Conservation (phyloP, 1,140 invertebrate genomes). For the Contarinia nasturtii region DNA sequence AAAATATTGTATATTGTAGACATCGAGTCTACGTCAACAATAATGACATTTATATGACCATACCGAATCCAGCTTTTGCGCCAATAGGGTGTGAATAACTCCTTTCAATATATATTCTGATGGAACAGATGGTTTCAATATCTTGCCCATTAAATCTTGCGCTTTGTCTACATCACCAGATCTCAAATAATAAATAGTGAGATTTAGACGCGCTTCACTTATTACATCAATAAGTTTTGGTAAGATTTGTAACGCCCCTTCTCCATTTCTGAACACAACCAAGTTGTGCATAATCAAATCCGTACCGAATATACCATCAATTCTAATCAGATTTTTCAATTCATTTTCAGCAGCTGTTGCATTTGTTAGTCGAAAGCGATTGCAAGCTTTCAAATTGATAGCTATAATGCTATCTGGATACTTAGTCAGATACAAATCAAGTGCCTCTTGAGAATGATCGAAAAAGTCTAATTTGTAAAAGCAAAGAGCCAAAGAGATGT, state of each 20-base stretch:
- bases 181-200: constrained; percentile 87
- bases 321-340: constrained; percentile 51
- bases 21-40: too few relatives aligned
- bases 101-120: constrained; percentile 95
- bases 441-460: constrained; percentile 82
- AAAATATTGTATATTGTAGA: too few relatives aligned
- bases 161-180: constrained; percentile 83
- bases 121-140: constrained; percentile 72
- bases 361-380: constrained; percentile 67
- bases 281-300: constrained; percentile 91
- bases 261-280: constrained; percentile 88
- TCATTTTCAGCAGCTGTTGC: constrained; percentile 82
- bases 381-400: constrained; percentile 76
- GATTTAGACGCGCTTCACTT: constrained; percentile 88
- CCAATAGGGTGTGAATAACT: constrained; percentile 83
- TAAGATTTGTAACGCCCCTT: constrained; percentile 78
- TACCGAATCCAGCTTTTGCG: constrained; percentile 83
- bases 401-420: constrained; percentile 88
- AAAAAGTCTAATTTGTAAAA: constrained; percentile 95
- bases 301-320: constrained; percentile 70
- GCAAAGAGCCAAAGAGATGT: constrained; percentile 93
- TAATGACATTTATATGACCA: too few relatives aligned
- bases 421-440: constrained; percentile 82
- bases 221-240: constrained; percentile 87
- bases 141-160: constrained; percentile 73